Percentiles rank a stretch among this genome's conserved stretches.
Conservation (phyloP, 2,888 invertebrate species). For the Dromius quadrimaculatus region DNA sequence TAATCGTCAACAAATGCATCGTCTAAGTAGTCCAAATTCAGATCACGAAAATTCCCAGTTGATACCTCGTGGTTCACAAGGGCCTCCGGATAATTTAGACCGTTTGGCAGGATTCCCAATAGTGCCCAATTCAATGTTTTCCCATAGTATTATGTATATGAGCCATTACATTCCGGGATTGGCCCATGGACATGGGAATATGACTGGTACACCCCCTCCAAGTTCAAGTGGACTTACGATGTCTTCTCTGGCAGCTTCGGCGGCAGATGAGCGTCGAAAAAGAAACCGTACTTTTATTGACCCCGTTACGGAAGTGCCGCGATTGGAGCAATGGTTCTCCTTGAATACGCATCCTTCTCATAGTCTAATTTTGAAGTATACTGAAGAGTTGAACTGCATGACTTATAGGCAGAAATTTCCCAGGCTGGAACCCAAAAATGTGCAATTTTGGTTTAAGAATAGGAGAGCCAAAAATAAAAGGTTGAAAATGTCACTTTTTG, state of each 20-base stretch:
- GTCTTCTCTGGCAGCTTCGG: constrained; percentile 70
- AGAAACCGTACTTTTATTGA: constrained; percentile 99
- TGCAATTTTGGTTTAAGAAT: constrained; percentile 99
- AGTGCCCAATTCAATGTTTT: constrained; percentile 89
- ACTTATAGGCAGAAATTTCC: constrained; percentile 99
- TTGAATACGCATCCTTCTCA: constrained; percentile 99
- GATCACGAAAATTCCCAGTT: constrained; percentile 45
- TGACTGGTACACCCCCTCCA: constrained; percentile 69
- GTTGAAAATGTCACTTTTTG: constrained; percentile 90
- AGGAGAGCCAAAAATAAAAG: constrained; percentile 98
- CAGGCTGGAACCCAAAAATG: constrained; percentile 97
- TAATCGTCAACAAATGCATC: constrained; percentile 62
- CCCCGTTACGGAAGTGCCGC: constrained; percentile 97
- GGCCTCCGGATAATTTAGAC: constrained; percentile 64
- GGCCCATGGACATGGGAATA: constrained; percentile 66
- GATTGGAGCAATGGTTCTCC: constrained; percentile 95
- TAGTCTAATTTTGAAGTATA: constrained; percentile 96
- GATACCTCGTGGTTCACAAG: constrained; percentile 52
- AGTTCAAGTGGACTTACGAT: constrained; percentile 73
- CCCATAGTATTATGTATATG: constrained; percentile 93
- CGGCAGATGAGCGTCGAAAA: constrained; percentile 90
- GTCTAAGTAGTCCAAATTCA: constrained; percentile 57
- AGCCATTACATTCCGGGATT: constrained; percentile 84
- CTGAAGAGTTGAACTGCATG: constrained; percentile 96
- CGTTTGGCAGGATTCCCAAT: constrained; percentile 76